Evolutionary conservation across 1,140 invertebrate species (phyloP).

Genomic region (Xylocopa sonorina): DNA sequence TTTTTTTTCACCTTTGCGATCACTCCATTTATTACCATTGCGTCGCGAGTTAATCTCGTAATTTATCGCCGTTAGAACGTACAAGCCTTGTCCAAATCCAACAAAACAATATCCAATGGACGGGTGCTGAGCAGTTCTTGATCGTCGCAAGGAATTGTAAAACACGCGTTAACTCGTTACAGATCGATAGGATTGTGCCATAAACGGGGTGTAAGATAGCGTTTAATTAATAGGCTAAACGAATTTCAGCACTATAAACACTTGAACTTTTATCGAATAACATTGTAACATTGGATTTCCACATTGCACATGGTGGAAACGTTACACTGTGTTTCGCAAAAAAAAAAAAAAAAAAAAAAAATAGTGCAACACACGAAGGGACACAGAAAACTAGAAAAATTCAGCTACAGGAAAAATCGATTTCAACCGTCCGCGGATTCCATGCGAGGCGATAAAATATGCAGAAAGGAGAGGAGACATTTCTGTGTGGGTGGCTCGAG

Average conservation of each 20-base stretch:
- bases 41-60: neutral
- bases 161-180: neutral
- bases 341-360: too few species aligned
- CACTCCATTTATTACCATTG: neutral
- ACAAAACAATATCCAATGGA: neutral
- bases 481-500: slow-evolving; percentile 2
- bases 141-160: neutral
- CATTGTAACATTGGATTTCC: too few species aligned
- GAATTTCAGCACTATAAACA: too few species aligned
- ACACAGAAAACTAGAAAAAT: neutral
- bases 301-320: too few species aligned
- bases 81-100: too few species aligned
- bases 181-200: neutral
- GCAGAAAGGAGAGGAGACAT: neutral
- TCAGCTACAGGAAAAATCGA: slow-evolving; percentile 15
- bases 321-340: too few species aligned
- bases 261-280: too few species aligned
- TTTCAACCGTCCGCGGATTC: neutral
- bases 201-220: too few species aligned
- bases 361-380: neutral
- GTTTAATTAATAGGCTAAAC: too few species aligned
- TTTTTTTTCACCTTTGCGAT: neutral
- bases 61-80: too few species aligned
- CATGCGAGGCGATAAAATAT: slow-evolving; percentile 15
- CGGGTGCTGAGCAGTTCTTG: neutral